Conservation (phyloP, 2,113 vertebrate genomes). For the Carassius carassius region DNA sequence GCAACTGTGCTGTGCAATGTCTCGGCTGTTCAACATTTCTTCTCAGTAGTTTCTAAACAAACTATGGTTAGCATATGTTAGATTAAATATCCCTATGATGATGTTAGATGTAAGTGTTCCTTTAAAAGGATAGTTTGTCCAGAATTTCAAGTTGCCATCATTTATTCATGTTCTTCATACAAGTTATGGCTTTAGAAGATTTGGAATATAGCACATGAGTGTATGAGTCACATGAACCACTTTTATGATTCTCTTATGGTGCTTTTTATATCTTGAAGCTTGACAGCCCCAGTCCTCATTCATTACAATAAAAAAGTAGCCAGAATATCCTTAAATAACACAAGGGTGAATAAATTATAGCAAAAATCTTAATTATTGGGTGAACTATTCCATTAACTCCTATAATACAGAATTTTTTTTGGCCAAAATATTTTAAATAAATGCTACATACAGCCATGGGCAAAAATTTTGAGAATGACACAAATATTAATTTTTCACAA, state of each 20-base stretch:
- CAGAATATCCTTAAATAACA: background rate
- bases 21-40: background rate
- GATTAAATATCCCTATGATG: background rate
- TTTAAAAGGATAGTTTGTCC: background rate
- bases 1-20: slow-evolving; percentile 7
- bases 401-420: background rate
- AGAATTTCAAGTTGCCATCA: background rate
- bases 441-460: background rate
- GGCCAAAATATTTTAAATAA: background rate
- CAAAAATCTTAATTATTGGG: background rate
- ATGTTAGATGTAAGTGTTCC: background rate
- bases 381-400: background rate
- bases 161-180: background rate
- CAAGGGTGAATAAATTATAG: background rate
- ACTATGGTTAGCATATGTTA: background rate
- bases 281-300: background rate
- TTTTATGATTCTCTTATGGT: background rate
- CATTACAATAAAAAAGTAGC: background rate
- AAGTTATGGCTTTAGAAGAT: background rate
- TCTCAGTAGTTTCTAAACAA: slow-evolving; percentile 6
- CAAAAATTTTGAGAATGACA: too few species aligned
- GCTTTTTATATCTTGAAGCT: background rate
- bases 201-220: background rate
- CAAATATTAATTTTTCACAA: too few species aligned
- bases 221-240: background rate